Percentiles rank a stretch among this genome's conserved stretches.
Evolutionary conservation across 2,888 invertebrate species (phyloP).

Genomic region (Polydrusus cervinus): DNA sequence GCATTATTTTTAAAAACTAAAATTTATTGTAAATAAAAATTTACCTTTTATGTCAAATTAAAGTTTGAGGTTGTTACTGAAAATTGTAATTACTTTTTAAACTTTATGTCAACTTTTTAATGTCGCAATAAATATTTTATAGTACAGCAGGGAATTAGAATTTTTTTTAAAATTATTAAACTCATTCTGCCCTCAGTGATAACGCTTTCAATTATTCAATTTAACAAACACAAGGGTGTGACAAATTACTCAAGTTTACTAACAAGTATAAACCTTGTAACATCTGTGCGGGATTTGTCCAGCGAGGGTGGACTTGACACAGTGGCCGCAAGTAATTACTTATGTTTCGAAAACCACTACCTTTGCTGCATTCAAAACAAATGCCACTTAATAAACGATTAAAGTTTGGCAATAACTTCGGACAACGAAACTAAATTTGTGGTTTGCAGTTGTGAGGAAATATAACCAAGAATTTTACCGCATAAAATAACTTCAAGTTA

Average conservation of each 20-base stretch:
- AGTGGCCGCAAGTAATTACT: slow-evolving; percentile 61
- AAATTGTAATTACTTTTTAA: too few relatives aligned
- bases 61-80: too few relatives aligned
- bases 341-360: slow-evolving; percentile 55
- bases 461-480: too few relatives aligned
- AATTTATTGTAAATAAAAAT: too few relatives aligned
- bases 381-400: slow-evolving; percentile 47
- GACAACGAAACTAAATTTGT: slow-evolving; percentile 14
- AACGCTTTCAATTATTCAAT: slow-evolving; percentile 63
- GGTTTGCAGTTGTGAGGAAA: neutral
- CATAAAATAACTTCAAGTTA: too few relatives aligned
- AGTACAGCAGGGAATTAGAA: too few relatives aligned
- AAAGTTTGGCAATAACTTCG: slow-evolving; percentile 43
- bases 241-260: slow-evolving; percentile 65
- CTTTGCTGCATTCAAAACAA: slow-evolving; percentile 50
- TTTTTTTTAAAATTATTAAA: neutral
- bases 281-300: slow-evolving; percentile 65
- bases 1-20: too few relatives aligned
- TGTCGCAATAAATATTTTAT: too few relatives aligned
- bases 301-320: slow-evolving; percentile 54
- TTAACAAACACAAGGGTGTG: slow-evolving; percentile 61
- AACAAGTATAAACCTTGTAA: slow-evolving; percentile 66
- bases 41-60: too few relatives aligned
- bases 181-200: neutral
- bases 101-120: too few relatives aligned